Base-by-base conservation (phyloP, 2,113 vertebrate genomes). In the western clawed frog (Xenopus tropicalis) region DNA sequence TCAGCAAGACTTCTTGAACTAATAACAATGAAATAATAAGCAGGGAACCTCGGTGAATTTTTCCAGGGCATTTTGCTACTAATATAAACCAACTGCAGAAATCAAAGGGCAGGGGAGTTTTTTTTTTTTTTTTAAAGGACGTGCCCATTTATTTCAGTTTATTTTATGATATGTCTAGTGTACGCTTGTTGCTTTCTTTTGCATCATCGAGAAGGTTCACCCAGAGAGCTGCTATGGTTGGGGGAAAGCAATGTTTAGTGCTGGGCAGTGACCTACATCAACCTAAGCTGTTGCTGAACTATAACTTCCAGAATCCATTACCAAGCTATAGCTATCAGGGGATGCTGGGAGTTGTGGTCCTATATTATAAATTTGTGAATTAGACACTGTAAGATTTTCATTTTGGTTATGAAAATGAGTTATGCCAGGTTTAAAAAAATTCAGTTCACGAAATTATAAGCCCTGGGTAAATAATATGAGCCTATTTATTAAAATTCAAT, bases 1-100 rank as follows among this genome's bases (percentile, higher is more conserved):
- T 76, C 73, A 76, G 66, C 73, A 69, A 63, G 51, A 66, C 66
- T 74, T 68, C 65, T 69, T 76, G 66, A 76, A 76, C 66, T 76
- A 69, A 76, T 76, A 76, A 76, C 73, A 76, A 76, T 76, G 73
- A 76, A 76, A 76, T 76, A 76, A 69, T 76, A 76, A 76, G 73
- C 66, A 62, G 66, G 59, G 73, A 69, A 62, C 64, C 58, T 69
- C 66, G 25, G 58, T 43, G 66, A 59, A 63, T 69, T 76, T 74
- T 76, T 76, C 66, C 73, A 76, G 73, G 68, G 69, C 66, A 58
- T 76, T 76, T 76, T 69, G 66, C 73, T 69, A 63, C 73, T 76
- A 76, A 76, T 76, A 69, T 76, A 76, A 76, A 76, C 73, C 73
- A 76, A 76, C 73, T 76, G 73, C 57, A 76, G 44, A 76, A 69